phyloP scores from a whole-genome alignment of 2,113 vertebrate genomes.

The Galemys pyrenaicus region DNA sequence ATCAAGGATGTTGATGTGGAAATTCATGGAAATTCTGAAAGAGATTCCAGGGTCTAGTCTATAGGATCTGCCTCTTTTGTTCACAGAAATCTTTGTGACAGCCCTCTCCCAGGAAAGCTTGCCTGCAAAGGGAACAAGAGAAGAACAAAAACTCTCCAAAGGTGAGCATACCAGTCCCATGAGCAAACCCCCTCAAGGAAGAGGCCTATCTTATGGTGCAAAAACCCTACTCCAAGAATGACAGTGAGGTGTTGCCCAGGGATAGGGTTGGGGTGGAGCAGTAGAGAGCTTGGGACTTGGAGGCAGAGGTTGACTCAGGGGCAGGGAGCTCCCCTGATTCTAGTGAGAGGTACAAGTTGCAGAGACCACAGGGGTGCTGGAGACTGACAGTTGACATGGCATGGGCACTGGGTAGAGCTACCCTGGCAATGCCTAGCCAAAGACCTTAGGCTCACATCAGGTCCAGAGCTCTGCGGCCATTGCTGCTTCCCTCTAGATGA shows the following conservation, averaged over 20 bases:
- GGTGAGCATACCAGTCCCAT: rapidly evolving
- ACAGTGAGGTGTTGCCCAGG: not conserved
- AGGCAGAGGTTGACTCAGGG: not conserved
- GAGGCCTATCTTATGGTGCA: not conserved
- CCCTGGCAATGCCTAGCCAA: rapidly evolving
- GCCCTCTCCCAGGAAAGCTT: not conserved
- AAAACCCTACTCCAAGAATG: not conserved
- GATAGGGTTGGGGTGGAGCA: too few relatives aligned
- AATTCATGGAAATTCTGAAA: not conserved
- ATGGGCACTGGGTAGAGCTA: not conserved
- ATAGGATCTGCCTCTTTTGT: not conserved
- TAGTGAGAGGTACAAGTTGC: not conserved
- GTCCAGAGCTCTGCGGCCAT: rapidly evolving
- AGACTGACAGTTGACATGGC: too few relatives aligned
- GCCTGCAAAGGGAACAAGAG: rapidly evolving
- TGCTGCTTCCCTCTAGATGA: not conserved
- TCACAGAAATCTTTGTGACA: not conserved
- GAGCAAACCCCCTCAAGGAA: not conserved
- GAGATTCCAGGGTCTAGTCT: too few relatives aligned
- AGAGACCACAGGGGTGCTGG: rapidly evolving
- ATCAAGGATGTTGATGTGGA: not conserved
- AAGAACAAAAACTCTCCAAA: not conserved
- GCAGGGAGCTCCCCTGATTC: not conserved
- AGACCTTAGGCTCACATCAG: not conserved
- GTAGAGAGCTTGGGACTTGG: not conserved